Evolutionary conservation across 2,113 vertebrate species (phyloP), one percentile per base, ranked within the genome.

Genomic region (Nasalis larvatus): DNA sequence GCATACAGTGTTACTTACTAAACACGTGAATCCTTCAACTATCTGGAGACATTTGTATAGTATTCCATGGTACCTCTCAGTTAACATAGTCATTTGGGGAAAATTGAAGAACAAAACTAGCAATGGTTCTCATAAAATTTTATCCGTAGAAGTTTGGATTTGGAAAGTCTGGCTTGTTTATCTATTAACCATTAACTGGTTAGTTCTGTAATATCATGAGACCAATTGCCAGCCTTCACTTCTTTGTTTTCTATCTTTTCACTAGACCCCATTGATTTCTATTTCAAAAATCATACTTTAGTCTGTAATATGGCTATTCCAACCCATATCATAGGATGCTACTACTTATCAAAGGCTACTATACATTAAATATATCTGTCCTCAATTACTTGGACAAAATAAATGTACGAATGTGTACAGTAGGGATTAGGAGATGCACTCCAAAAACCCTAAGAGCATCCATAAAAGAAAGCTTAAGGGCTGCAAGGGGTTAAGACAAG

Each of bases 241-340:
- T 23, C 9, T 73, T 81, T 30, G 40, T 63, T 40, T 42, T 25
- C 37, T 54, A 37, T 3, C 42, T 94, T 7, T 63, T 85, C 18
- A 37, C 3, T 47, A 25, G 32, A 20, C 14, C 23, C 0, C 27
- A 77, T 94, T 96, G 78, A 54, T 74, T 94, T 77, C n/a, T 95
- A 68, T 56, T 87, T 92, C 83, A 95, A 37, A 96, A 81, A 49
- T 68, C 66, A 68, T 35, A 68, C 27, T 95, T 60, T 80, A 83
- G 49, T 82, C 77, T 77, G 1, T 82, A n/a, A 21, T 20, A 71
- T 4, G 71, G 54, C 18, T 45, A 18, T 63, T 93, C 18, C 1
- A 89, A 37, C 52, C 82, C 88, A 68, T 66, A 49, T 12, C 45
- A 32, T 71, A 68, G 45, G 49, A 74, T 97, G 60, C 13, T 86